phyloP scores from a whole-genome alignment of 2,888 invertebrate genomes.

The Drosophila algonquin region DNA sequence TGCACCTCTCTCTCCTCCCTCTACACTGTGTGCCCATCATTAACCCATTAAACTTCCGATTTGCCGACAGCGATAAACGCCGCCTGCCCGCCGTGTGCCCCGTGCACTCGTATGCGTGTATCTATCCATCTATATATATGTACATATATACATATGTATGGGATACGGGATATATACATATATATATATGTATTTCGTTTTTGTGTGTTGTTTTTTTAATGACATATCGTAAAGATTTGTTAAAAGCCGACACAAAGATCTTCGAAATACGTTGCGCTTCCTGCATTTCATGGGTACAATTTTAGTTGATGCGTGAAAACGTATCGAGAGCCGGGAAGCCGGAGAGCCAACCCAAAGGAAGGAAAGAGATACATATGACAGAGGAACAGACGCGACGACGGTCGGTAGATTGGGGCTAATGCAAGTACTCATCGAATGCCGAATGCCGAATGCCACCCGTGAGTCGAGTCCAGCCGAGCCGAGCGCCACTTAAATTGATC shows the following conservation, averaged over 20 bases:
- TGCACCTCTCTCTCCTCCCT: constrained; percentile 12
- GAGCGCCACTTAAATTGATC: constrained; percentile 56
- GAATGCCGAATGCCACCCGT: constrained; percentile 67
- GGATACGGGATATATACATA: constrained; percentile 2
- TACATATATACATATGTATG: background rate
- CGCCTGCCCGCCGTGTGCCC: constrained; percentile 36
- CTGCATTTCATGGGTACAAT: constrained; percentile 63
- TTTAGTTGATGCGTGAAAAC: constrained; percentile 66
- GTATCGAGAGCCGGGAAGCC: constrained; percentile 17
- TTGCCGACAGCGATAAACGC: constrained; percentile 79
- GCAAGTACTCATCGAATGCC: constrained; percentile 42
- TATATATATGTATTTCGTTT: constrained; percentile 23
- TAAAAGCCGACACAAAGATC: constrained; percentile 73
- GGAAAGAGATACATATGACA: too few relatives aligned
- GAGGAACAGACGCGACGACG: background rate
- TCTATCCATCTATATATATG: constrained; percentile 16
- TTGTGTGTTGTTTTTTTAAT: constrained; percentile 60
- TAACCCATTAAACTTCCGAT: constrained; percentile 79
- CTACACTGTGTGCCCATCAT: constrained; percentile 62
- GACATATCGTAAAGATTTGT: constrained; percentile 80
- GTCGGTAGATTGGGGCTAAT: background rate
- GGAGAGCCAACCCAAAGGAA: background rate
- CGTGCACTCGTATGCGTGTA: constrained; percentile 13
- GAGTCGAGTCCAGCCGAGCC: constrained; percentile 10
- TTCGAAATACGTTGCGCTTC: constrained; percentile 70